These are phyloP conservation scores for Zaprionus camerounensis DNA, from an alignment of 1,140 invertebrate species.

Conservation along the genomic window DNA sequence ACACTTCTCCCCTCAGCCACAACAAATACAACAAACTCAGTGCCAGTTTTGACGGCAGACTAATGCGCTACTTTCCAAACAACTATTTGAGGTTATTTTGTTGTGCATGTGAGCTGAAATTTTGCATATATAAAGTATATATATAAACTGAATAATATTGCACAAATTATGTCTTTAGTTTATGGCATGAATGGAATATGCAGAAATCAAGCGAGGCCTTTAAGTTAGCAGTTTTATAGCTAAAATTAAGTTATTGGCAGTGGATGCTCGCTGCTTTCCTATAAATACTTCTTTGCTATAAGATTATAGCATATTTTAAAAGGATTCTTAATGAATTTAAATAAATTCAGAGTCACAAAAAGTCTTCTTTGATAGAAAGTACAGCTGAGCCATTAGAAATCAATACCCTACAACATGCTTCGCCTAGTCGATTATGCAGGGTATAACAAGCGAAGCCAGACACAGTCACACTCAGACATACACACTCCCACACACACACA, in stretches of 20 bases:
- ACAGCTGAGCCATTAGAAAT: neutral
- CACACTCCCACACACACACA: neutral
- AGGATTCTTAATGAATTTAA: no score
- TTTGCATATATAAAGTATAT: neutral
- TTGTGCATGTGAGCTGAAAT: neutral
- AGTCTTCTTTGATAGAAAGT: neutral
- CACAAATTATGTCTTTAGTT: neutral
- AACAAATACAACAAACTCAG: conserved; percentile 3
- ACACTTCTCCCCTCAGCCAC: neutral
- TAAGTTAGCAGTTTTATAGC: no score
- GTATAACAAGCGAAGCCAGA: conserved; percentile 19
- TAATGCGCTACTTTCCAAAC: neutral
- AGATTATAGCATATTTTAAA: neutral
- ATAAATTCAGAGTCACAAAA: no score
- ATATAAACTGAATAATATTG: neutral
- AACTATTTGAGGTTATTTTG: neutral
- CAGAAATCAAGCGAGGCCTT: neutral
- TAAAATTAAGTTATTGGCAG: no score
- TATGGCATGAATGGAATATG: neutral
- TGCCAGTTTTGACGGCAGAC: neutral
- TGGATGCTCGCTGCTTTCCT: no score
- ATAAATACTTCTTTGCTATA: neutral
- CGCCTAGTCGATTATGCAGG: conserved; percentile 12
- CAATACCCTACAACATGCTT: neutral
- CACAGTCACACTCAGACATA: conserved; percentile 20